Evolutionary conservation across 2,113 vertebrate species (phyloP), one percentile per base, ranked within the genome.

Genomic region (Cyrtonyx montezumae): DNA sequence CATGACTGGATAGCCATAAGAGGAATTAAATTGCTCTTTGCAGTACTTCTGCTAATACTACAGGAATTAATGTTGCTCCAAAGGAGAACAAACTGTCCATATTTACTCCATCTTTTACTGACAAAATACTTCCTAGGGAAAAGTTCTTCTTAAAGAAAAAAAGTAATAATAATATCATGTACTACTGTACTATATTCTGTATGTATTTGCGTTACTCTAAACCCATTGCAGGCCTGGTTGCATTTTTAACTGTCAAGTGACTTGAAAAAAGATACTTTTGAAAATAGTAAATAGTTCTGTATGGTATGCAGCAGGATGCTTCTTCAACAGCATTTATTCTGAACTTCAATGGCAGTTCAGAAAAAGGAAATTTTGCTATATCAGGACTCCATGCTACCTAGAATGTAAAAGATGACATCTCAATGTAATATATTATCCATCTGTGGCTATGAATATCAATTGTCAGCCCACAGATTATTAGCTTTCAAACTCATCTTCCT

Each of bases 401-500:
- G 45, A 59, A 91, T 84, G 66, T 93, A 59, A 85, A 32, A 94
- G 66, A 56, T 79, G 81, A 53, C 87, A 84, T 37, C 83, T 85
- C 67, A 81, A 62, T 88, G 88, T 94, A 87, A 78, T 67, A 30
- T n/a, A 70, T 88, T 37, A 70, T 73, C 37, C 20, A 0, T 75
- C 61, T 82, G 79, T 2, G 56, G 43, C 67, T 88, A 62, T 2
- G 8, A 90, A 83, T 88, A 63, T 34, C 76, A 77, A 26, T 43
- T 80, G 42, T 87, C 62, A 94, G 71, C 71, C 93, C 93, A 95
- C 87, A 93, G 69, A 40, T 55, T 82, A 85, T 59, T 28, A 67
- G 46, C 46, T 21, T 37, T 63, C 32, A 90, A 45, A 82, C 67
- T 56, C 14, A 65, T 84, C 48, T 93, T 91, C 55, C 14, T 66